phyloP scores from a whole-genome alignment of 2,113 vertebrate genomes.

The Damaliscus lunatus region DNA sequence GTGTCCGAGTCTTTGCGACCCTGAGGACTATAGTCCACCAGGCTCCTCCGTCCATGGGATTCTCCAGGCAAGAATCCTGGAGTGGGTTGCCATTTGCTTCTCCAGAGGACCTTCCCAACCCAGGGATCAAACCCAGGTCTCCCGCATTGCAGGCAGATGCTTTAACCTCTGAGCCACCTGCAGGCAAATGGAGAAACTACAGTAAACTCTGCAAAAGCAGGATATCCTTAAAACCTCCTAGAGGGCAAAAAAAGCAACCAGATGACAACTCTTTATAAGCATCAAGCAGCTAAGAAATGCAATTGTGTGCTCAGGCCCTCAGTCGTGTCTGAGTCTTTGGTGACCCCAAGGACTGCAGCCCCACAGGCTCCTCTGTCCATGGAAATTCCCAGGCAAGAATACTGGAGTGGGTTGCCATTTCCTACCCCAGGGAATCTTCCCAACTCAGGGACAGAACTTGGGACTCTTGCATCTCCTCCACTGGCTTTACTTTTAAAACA shows the following conservation, averaged over 20 bases:
- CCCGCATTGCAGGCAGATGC: no score
- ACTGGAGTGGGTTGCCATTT: not conserved
- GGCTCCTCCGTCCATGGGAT: no score
- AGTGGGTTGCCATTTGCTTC: no score
- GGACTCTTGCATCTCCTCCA: not conserved
- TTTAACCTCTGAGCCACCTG: no score
- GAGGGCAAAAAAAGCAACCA: not conserved
- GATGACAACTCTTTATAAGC: not conserved
- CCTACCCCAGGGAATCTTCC: not conserved
- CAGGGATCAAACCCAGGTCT: no score
- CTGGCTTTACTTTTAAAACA: not conserved
- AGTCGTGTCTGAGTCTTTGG: not conserved
- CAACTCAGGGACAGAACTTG: not conserved
- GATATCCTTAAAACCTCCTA: not conserved
- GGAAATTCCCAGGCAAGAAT: not conserved
- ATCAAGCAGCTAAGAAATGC: not conserved
- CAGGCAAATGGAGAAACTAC: not conserved
- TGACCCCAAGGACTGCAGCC: not conserved
- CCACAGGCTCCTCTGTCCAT: not conserved
- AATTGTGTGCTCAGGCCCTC: not conserved
- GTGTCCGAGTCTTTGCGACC: no score
- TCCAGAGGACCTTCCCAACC: no score
- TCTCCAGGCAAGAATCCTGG: no score
- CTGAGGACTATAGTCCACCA: no score
- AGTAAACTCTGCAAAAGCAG: not conserved